These are phyloP conservation scores for Galago senegalensis DNA, from an alignment of 2,797 vertebrate genomes.

Conservation along the genomic window DNA sequence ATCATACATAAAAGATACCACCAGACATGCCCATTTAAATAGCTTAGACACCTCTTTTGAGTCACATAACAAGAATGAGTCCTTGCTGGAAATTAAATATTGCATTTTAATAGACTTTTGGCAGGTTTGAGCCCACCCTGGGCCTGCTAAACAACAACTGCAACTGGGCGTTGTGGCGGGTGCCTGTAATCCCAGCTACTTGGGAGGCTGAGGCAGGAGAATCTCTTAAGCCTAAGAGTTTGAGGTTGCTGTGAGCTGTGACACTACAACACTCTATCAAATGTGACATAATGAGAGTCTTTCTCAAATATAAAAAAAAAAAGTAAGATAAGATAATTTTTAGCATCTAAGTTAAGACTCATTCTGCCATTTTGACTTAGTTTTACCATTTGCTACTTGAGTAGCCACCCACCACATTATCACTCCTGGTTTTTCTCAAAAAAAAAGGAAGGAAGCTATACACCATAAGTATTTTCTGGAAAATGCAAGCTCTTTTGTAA, in stretches of 20 bases:
- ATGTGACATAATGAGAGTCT: no score
- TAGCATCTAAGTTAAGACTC: neutral
- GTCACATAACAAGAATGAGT: conserved; percentile 7
- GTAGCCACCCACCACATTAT: neutral
- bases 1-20: conserved; percentile 51
- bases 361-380: neutral
- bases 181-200: no score
- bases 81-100: conserved; percentile 3
- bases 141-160: no score
- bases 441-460: neutral
- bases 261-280: no score
- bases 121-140: no score
- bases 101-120: conserved; percentile 18
- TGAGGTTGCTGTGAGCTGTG: no score
- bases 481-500: neutral
- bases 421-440: neutral
- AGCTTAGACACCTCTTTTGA: conserved; percentile 39
- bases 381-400: neutral
- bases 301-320: neutral
- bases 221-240: no score
- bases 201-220: no score
- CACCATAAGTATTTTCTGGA: neutral
- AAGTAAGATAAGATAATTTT: neutral
- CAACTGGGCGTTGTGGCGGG: no score
- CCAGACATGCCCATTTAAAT: neutral